Base-by-base conservation (phyloP, 2,797 vertebrate genomes). In the Gallinago stenura region DNA sequence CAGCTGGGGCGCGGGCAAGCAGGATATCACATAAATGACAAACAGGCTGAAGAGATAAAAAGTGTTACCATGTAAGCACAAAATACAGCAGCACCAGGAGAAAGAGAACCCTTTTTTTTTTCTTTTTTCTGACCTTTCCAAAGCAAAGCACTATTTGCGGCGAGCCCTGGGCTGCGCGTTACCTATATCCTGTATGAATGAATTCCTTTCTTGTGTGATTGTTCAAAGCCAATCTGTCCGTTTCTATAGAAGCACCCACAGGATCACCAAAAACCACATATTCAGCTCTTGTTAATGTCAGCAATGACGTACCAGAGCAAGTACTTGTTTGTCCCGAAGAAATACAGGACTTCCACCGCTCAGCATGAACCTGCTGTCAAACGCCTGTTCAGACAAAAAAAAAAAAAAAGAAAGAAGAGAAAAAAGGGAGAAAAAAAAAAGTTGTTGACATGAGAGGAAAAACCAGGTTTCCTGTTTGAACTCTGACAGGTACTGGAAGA, bases 381-480 rank as follows among this genome's bases (percentile, higher is more conserved):
- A 70, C 54, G 89, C 94, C 92, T 54, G 89, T 86, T 94, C 89
- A 91, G 90, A 96, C 80, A 71, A 93, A 83, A 90, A 85, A 92
- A 89, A 89, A 66, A 83, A 76, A 78, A n/a, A 85, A 92, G 88
- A 70, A 66, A 85, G 72, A 78, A n/a, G 25, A 31, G 15, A 22
- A 58, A 53, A 31, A 22, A 31, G 20, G 15, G 53, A 46, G 54
- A 93, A 30, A 82, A 43, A 64, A 96, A 96, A 90, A 96, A 96
- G 97, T 97, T 98, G 98, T 98, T 98, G 98, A 98, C 98, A 98
- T 96, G 93, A 98, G 98, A 98, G 98, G 98, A 98, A 98, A 98
- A 98, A 96, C 97, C 96, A 94, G 96, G 98, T 98, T 99, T 99
- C 99, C 99, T 99, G 99, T 99, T 97, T 99, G 98, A 99, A 98